Base-by-base conservation (phyloP, 2,888 invertebrate species). In the Chymomyza fuscimana region DNA sequence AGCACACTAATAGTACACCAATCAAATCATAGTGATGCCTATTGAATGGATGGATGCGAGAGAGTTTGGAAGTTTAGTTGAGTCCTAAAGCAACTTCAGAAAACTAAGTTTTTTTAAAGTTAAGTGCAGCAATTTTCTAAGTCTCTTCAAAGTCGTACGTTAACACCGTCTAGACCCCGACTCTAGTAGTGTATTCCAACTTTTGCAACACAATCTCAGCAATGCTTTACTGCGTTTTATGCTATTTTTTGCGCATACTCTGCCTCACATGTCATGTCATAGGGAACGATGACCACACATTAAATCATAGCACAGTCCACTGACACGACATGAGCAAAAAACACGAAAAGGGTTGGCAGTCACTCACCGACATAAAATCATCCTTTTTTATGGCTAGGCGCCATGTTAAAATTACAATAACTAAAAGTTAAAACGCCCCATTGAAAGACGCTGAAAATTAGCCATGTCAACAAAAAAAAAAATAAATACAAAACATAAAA, bases 281-380 rank as follows among this genome's bases (percentile, higher is more conserved):
- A 85, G 74, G 72, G 77, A 40, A 67, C 59, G 69, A 66, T 66
- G 67, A 67, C 73, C 72, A 72, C 79, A 79, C 72, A 82, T 82
- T 82, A 80, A 74, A 79, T 76, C 80, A 81, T 85, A 75, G 69
- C 73, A 73, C 66, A 67, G n/a, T n/a, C 19, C 29, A 54, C 71
- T 36, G 59, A 59, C 54, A 54, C 15, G 32, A 58, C 29, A 15
- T 15, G 36, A 32, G 32, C 51, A 32, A 32, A 59, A 50, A 65
- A 73, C 80, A 81, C 67, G 82, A 80, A 86, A 83, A 85, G 87
- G 83, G 85, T 76, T 81, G 83, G 82, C 73, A 78, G 79, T n/a
- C 36, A 62, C 66, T 61, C 46, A 51, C 15, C 32, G 58, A 46
- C 4, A 32, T 78, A 22, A 19, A 54, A 40, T 46, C 74, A 74